Conservation (phyloP, 1,140 invertebrate species). For the Apis dorsata region DNA sequence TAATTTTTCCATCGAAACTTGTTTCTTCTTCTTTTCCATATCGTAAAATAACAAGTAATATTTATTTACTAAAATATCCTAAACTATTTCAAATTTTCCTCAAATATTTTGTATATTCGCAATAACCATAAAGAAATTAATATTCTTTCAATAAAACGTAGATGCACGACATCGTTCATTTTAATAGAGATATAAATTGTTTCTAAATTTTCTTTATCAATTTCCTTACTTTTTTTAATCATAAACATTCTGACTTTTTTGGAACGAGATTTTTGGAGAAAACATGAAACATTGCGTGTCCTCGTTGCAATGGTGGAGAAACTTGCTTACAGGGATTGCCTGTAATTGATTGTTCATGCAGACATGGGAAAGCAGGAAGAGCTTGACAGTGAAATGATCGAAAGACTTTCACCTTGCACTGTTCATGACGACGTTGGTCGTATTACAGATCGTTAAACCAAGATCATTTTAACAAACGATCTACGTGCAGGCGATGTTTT, state of each 20-base stretch:
- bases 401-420: neutral
- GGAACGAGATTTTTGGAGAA: neutral
- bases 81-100: too few relatives aligned
- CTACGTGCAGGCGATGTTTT: neutral
- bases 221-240: neutral
- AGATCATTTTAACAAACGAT: neutral
- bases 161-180: too few relatives aligned
- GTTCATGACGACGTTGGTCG: neutral
- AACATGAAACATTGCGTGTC: neutral
- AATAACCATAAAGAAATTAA: too few relatives aligned
- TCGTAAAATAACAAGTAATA: too few relatives aligned
- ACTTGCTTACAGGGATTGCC: neutral
- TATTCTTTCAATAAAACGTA: too few relatives aligned
- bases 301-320: neutral
- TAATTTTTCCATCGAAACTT: too few relatives aligned
- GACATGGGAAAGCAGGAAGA: neutral
- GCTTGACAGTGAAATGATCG: neutral
- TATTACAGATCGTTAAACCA: neutral
- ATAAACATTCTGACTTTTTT: neutral
- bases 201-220: neutral
- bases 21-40: too few relatives aligned
- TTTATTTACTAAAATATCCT: too few relatives aligned
- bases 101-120: too few relatives aligned
- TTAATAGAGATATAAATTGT: neutral
- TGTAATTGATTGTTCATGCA: slow-evolving; percentile 8